These are phyloP conservation scores for Polydrusus pterygomalis DNA, from an alignment of 2,888 invertebrate species.

Conservation along the genomic window DNA sequence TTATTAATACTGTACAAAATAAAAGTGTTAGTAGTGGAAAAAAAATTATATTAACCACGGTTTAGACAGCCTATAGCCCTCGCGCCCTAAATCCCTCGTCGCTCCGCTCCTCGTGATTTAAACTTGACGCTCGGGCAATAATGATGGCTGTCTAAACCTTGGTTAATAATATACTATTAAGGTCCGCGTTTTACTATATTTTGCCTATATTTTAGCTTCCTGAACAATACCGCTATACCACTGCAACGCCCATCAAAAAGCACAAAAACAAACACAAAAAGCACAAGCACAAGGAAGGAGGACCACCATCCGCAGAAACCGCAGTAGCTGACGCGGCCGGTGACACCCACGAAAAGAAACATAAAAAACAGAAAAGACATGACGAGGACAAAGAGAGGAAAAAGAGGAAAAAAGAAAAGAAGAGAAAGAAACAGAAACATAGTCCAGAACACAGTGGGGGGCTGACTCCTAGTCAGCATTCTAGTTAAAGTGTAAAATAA, in stretches of 20 bases:
- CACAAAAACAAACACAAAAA: conserved; percentile 97
- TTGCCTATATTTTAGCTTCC: conserved; percentile 78
- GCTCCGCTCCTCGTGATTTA: no score
- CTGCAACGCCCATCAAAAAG: conserved; percentile 92
- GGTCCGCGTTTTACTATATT: no score
- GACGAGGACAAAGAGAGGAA: conserved; percentile 95
- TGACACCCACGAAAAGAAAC: conserved; percentile 95
- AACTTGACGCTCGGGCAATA: no score
- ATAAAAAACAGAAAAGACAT: conserved; percentile 94
- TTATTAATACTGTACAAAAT: no score
- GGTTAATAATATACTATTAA: no score
- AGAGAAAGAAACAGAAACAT: conserved; percentile 95
- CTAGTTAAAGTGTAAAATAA: conserved; percentile 59
- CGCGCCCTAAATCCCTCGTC: no score
- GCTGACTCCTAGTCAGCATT: conserved; percentile 77
- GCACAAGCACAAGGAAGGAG: conserved; percentile 93
- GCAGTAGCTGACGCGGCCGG: conserved; percentile 78
- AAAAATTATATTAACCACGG: no score
- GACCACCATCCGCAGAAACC: conserved; percentile 80
- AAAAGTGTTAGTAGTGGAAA: no score
- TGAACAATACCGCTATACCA: conserved; percentile 95
- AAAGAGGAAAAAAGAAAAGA: conserved; percentile 96
- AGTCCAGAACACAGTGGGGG: conserved; percentile 89
- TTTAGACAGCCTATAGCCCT: no score
- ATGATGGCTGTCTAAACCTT: no score